Base-by-base conservation (phyloP, 2,888 invertebrate species). In the Xanthorhoe spadicearia region DNA sequence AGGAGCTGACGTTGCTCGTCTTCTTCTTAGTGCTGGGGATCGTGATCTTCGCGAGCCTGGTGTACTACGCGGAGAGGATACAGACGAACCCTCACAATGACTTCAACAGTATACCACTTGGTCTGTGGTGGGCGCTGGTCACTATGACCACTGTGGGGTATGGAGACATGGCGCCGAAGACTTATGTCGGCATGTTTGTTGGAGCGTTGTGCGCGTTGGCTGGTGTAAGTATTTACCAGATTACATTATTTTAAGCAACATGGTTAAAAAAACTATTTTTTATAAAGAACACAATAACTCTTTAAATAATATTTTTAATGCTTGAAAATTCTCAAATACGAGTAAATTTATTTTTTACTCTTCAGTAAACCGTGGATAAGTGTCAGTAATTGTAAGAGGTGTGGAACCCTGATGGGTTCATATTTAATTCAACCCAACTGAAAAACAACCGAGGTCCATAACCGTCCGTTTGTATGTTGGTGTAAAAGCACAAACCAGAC, bases 81-180 rank as follows among this genome's bases (percentile, higher is more conserved):
- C 97, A 98, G 90, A 97, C 96, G 74, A 98, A 98, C 93, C 98
- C 98, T 69, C 96, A 98, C 88, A 99, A 99, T 93, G 98, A 99
- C 93, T 99, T 99, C 94, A 98, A 98, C 89, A 98, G 98, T 91
- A 99, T 99, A 94, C 99, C 99, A 53, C 94, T 98, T 80, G 99
- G 99, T 53, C 94, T 99, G 74, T 99, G 99, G 99, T 99, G 99
- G 99, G 99, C 99, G 53, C 95, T 99, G 91, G 99, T 99, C 75
- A 99, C 99, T 76, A 99, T 99, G 99, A 99, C 99, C 77, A 98
- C 98, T 0, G 99, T 99, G 66, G 99, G 99, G 52, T 99, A 99
- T 88, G 99, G 99, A 66, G 99, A 99, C 91, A 99, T 99, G 98
- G 98, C 97, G 77, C 99, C 99, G 70, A 99, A 99, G 91, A 99